Evolutionary conservation across 2,888 invertebrate genomes (phyloP), one percentile per base, ranked within the genome.

Genomic region (Acronicta psi): DNA sequence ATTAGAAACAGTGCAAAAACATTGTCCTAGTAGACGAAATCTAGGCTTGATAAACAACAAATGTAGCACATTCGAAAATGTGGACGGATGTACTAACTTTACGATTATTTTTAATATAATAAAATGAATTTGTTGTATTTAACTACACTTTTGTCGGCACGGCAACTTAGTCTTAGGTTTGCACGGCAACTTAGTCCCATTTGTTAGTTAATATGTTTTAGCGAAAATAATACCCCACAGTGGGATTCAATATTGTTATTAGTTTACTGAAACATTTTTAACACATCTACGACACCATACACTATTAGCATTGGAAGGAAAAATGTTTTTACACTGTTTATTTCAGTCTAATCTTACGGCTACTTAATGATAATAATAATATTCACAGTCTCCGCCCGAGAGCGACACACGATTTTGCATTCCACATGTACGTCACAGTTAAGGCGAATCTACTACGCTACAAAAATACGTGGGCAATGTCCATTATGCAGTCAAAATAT

Each of bases 381-480:
- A 89, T 92, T 89, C 90, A 92, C 93, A 92, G 93, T 91, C 88
- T 86, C 85, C 80, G 86, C 84, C 85, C 86, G 87, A 87, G 86
- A 87, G 85, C 87, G 85, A 84, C 86, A 86, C 79, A 82, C 80
- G 73, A 77, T 69, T 81, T 78, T 82, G 82, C 82, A 82, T 77
- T 81, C 87, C 84, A 85, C 86, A 86, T 84, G 85, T 69, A 65
- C 61, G 69, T 85, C 86, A 87, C 88, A 87, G 86, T 87, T 86
- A 91, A 91, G 90, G 91, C 91, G 86, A 89, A 83, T 85, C 88
- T 89, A 89, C 91, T 90, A 89, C 88, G 83, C 92, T 93, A 93
- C 88, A 91, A 92, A 92, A 93, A 93, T 93, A 94, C 92, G 93
- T 94, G 93, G 93, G 93, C 93, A 93, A 93, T 93, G 90, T 93